These are phyloP conservation scores for Eleginops maclovinus DNA, from an alignment of 2,113 vertebrate genomes.

Conservation along the genomic window DNA sequence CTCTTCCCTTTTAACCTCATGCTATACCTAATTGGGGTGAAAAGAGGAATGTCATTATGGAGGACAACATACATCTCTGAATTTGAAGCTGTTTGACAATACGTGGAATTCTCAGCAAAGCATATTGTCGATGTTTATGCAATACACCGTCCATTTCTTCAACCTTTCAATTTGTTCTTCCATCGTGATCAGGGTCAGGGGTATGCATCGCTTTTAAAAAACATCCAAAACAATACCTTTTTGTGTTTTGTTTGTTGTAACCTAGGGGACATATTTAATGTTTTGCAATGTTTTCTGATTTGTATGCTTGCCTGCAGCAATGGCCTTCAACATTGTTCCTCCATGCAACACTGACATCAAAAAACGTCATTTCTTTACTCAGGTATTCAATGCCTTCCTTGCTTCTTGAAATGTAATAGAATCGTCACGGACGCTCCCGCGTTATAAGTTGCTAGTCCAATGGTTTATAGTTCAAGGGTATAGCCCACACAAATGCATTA, in stretches of 20 bases:
- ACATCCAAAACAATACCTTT: constrained; percentile 52
- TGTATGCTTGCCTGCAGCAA: constrained; percentile 58
- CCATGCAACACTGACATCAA: constrained; percentile 65
- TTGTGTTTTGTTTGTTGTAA: constrained; percentile 54
- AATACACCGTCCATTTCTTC: constrained; percentile 21
- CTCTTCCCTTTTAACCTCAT: background rate
- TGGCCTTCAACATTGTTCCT: constrained; percentile 74
- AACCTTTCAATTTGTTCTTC: constrained; percentile 38
- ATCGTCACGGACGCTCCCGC: constrained; percentile 24
- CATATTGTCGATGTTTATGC: constrained; percentile 26
- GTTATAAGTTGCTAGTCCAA: constrained; percentile 4
- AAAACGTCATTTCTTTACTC: constrained; percentile 68
- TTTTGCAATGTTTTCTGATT: constrained; percentile 59
- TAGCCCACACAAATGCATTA: constrained; percentile 58
- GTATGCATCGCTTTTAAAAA: constrained; percentile 26
- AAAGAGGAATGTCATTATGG: constrained; percentile 21
- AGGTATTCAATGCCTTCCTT: constrained; percentile 60
- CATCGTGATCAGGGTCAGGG: constrained; percentile 39
- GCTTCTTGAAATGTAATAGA: constrained; percentile 57
- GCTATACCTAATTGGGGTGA: constrained; percentile 45
- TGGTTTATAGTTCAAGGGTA: constrained; percentile 74
- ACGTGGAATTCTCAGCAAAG: background rate
- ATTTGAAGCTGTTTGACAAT: constrained; percentile 14
- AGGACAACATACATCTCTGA: constrained; percentile 17
- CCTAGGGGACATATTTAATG: constrained; percentile 60